Evolutionary conservation across 1,140 invertebrate genomes (phyloP).

Genomic region (Listronotus oregonensis): DNA sequence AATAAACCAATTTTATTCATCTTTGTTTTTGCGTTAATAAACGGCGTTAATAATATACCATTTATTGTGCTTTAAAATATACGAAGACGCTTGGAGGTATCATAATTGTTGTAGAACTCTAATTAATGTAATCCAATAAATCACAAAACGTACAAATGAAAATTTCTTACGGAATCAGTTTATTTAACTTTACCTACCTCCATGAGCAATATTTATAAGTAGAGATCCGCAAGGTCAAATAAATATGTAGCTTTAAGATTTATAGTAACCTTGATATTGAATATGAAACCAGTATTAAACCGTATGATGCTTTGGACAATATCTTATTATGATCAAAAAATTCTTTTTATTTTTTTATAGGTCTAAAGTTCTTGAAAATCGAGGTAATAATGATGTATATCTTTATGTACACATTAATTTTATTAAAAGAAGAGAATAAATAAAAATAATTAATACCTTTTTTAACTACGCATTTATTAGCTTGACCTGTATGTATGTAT

Average conservation of each 20-base stretch:
- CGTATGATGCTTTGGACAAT: constrained; percentile 32
- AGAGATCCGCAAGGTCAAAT: constrained; percentile 32
- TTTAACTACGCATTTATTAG: too few relatives aligned
- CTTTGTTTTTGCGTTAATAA: too few relatives aligned
- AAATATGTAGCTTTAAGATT: constrained; percentile 31
- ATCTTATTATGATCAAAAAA: constrained; percentile 21
- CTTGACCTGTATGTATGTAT: too few relatives aligned
- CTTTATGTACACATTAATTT: too few relatives aligned
- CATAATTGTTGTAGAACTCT: constrained; percentile 33
- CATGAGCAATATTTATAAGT: constrained; percentile 33
- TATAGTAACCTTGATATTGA: constrained; percentile 40
- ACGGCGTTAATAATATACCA: too few relatives aligned
- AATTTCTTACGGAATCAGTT: constrained; percentile 36
- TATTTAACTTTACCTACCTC: constrained; percentile 32
- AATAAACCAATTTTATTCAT: too few relatives aligned
- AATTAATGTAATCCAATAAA: constrained; percentile 40
- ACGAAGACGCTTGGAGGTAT: constrained; percentile 15
- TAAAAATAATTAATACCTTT: too few relatives aligned
- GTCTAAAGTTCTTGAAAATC: too few relatives aligned
- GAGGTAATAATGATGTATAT: too few relatives aligned
- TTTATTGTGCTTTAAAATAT: constrained; percentile 12
- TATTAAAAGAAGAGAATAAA: too few relatives aligned
- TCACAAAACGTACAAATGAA: constrained; percentile 33
- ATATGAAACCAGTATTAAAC: constrained; percentile 39
- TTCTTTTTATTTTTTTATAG: neutral